Evolutionary conservation across 2,888 invertebrate species (phyloP).

Genomic region (Yponomeuta malinellus): DNA sequence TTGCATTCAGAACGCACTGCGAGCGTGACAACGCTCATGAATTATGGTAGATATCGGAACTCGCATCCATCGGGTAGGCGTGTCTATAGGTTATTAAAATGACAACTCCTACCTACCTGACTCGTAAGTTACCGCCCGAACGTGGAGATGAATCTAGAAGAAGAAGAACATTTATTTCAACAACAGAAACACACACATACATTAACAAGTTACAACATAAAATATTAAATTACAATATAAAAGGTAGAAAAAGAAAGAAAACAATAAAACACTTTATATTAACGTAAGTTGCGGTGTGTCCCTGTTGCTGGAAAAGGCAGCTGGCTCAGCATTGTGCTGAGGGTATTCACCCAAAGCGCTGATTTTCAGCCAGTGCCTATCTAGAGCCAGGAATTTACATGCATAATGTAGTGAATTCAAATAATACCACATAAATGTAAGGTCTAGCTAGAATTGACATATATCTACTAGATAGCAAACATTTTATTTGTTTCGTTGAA

Average conservation of each 20-base stretch:
- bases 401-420: background rate
- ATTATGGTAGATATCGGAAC: slow-evolving; percentile 20
- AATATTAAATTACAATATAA: no score
- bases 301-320: no score
- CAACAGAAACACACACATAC: no score
- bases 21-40: slow-evolving; percentile 19
- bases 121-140: background rate
- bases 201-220: no score
- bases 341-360: no score
- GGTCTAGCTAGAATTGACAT: no score
- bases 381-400: background rate
- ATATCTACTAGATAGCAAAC: background rate
- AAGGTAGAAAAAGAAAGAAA: no score
- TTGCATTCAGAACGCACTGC: slow-evolving; percentile 24
- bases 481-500: background rate
- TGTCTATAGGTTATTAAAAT: background rate
- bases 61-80: background rate
- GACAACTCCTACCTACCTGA: background rate
- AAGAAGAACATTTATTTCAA: no score
- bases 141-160: background rate
- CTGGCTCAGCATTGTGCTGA: no score
- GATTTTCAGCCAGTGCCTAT: no score
- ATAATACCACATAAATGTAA: background rate
- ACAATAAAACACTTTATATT: no score
- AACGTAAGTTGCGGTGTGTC: no score